These are phyloP conservation scores for Esox masquinongy DNA, from an alignment of 2,797 vertebrate species.

Conservation along the genomic window DNA sequence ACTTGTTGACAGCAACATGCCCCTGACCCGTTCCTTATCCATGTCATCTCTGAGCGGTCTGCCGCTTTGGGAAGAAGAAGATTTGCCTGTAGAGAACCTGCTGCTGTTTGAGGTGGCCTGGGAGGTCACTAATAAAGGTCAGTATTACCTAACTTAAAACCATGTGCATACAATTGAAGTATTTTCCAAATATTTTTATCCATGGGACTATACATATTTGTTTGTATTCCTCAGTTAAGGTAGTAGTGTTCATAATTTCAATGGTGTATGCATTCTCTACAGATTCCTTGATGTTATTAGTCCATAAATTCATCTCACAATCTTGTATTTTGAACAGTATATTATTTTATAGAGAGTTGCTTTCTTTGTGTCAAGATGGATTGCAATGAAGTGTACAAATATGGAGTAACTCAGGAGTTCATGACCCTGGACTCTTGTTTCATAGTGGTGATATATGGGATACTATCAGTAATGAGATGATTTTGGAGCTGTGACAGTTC, in stretches of 20 bases:
- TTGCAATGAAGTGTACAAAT: not conserved
- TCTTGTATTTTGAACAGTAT: not conserved
- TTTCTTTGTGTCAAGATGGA: not conserved
- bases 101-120: slow-evolving; percentile 94
- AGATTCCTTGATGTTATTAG: not conserved
- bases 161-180: not conserved
- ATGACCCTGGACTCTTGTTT: not conserved
- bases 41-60: slow-evolving; percentile 89
- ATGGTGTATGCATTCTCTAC: not conserved
- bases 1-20: slow-evolving; percentile 69
- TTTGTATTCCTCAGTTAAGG: not conserved
- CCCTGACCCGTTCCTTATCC: slow-evolving; percentile 86
- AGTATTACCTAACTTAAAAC: slow-evolving; percentile 25
- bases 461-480: not conserved
- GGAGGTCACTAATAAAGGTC: slow-evolving; percentile 98
- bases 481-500: not conserved
- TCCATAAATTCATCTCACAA: not conserved
- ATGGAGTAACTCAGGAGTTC: not conserved
- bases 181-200: not conserved
- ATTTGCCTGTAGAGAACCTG: slow-evolving; percentile 85
- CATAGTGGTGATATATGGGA: not conserved
- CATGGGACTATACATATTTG: not conserved
- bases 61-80: slow-evolving; percentile 85
- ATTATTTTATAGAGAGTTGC: not conserved
- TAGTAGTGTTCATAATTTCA: not conserved